A percentile compares a stretch with the other conserved stretches of the same genome.
phyloP scores from a whole-genome alignment of 2,797 vertebrate species.

The Heliangelus exortis region DNA sequence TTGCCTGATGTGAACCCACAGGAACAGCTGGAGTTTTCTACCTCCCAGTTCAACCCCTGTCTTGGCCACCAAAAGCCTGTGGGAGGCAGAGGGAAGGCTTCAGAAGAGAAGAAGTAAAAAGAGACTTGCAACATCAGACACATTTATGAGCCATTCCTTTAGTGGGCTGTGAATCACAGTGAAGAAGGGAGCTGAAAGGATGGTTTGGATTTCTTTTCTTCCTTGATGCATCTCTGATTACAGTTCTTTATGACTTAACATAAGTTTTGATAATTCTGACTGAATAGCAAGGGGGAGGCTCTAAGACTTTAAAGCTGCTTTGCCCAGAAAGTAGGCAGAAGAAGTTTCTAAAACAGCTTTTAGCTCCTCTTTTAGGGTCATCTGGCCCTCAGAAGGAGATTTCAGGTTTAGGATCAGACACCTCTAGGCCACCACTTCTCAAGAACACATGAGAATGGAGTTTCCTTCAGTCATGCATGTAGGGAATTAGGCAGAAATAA shows the following conservation, averaged over 20 bases:
- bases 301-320: not conserved
- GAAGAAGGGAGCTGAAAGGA: not conserved
- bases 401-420: not conserved
- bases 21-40: not conserved
- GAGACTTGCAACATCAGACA: not conserved
- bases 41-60: not conserved
- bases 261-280: not conserved
- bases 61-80: not conserved
- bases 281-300: not conserved
- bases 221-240: accelerated
- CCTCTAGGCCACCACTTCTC: not conserved
- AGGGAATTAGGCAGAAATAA: not conserved
- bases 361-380: not conserved
- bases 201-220: not conserved
- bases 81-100: not conserved
- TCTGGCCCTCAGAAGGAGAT: not conserved
- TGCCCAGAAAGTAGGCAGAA: not conserved
- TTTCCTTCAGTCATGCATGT: not conserved
- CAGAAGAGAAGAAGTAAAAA: not conserved
- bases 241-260: not conserved
- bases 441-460: not conserved
- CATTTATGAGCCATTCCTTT: not conserved
- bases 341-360: not conserved
- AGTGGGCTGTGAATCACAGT: accelerated
- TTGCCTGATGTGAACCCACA: accelerated